Evolutionary conservation across 2,797 vertebrate genomes (phyloP).

Genomic region (Stomatorhinus walkeri): DNA sequence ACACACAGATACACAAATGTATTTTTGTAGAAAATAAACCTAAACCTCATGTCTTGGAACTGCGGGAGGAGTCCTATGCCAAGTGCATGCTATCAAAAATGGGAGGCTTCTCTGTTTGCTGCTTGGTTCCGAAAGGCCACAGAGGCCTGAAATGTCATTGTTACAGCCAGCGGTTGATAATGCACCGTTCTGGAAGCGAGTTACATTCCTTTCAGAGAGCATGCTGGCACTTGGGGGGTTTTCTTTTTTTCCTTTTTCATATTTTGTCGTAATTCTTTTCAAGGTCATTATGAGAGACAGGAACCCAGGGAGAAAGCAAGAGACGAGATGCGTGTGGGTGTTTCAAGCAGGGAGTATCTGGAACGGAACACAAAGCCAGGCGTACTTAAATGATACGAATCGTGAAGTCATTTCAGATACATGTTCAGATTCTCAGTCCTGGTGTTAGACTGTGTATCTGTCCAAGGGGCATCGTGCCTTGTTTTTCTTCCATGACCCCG

Average conservation of each 20-base stretch:
- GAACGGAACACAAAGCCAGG: not conserved
- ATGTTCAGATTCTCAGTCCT: not conserved
- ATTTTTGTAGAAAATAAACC: constrained; percentile 1
- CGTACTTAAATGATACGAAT: not conserved
- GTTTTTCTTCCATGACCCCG: not conserved
- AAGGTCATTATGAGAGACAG: constrained; percentile 9
- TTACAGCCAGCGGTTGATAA: not conserved
- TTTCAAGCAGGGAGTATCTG: constrained; percentile 16
- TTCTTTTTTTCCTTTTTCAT: not conserved
- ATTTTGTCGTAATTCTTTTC: constrained; percentile 7
- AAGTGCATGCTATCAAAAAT: not conserved
- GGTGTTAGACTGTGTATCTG: not conserved
- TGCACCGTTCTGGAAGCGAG: not conserved
- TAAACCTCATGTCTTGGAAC: not conserved
- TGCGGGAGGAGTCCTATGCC: not conserved
- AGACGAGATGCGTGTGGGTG: constrained; percentile 14
- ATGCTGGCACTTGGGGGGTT: not conserved
- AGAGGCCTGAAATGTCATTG: not conserved
- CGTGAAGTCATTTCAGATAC: constrained; percentile 11
- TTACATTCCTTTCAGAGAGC: not conserved
- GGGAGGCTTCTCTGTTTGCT: not conserved
- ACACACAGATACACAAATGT: not conserved
- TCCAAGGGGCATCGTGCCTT: not conserved
- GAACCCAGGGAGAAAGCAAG: constrained; percentile 10
- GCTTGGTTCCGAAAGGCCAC: not conserved